Base-by-base conservation (phyloP, 1,140 invertebrate species). In the Steinernema khuongi region DNA sequence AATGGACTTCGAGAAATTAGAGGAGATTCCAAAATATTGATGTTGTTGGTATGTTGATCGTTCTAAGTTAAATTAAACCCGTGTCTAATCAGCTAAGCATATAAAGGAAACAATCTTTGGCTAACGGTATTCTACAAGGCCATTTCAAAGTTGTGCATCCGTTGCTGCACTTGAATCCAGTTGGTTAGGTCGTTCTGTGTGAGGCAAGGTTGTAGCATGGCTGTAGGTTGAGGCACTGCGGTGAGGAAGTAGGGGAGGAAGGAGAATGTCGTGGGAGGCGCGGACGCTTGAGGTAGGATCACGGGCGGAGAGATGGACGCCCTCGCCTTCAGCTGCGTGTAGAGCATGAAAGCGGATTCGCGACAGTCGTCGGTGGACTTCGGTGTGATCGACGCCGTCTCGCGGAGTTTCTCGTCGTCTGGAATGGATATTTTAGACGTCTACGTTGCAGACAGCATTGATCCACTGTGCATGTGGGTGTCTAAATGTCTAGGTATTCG, bases 1-100 rank as follows among this genome's bases (percentile, higher is more conserved):
- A 32, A 78, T 83, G 66, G 81, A 83, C 44, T 83, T 83, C 70
- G 83, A 83, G 68, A 79, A 77, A 33, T 69, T 85, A 11, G 84
- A 83, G 70, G 50, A 82, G 28, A 60, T 75, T 1, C 82, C 81
- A 7, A 85, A 85, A 69, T 83, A 84, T 74, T 73, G 44, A 78
- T 67, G 72, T 71, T 71, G 31, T 22, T 73, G 17, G 67, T 60
- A 73, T 33, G 18, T 26, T 29, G 19, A 7, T 74, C 14, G 28
- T 74, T 31, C n/a, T 43, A 41, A 17, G 4, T 26, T 60, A 60
- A 60, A n/a, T 60, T 60, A 60, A 60, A 60, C 50, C 50, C 50
- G 50, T 60, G 14, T 60, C 14, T 60, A 4, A 14, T 60, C n/a
- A 60, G 7, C 50, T 60, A 60, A 17, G 22, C n/a, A n/a, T n/a